Percentiles rank a stretch among this genome's conserved stretches.
Evolutionary conservation across 2,797 vertebrate genomes (phyloP).

Genomic region (Hyperoplus immaculatus): DNA sequence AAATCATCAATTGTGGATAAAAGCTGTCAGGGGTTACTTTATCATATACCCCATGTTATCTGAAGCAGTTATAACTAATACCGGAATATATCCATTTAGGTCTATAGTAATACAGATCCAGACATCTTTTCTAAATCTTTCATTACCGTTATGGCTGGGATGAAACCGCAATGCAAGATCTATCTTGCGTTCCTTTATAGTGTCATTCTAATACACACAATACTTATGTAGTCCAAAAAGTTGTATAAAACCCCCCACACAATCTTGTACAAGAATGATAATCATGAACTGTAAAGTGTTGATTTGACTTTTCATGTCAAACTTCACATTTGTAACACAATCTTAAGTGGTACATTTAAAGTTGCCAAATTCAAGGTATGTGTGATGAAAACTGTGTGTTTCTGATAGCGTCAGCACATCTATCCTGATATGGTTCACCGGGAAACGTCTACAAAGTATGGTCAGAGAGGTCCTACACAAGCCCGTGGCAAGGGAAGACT

Average conservation of each 20-base stretch:
- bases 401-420: neutral
- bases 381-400: constrained; percentile 4
- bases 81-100: neutral
- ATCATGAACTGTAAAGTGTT: neutral
- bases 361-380: constrained; percentile 9
- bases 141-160: neutral
- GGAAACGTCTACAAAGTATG: constrained; percentile 32
- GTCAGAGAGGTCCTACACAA: constrained; percentile 56
- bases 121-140: neutral
- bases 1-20: constrained; percentile 4
- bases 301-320: constrained; percentile 6
- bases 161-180: constrained; percentile 3
- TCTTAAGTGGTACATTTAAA: neutral
- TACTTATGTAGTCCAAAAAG: neutral
- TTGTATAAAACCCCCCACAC: neutral
- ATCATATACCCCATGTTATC: neutral
- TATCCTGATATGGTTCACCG: constrained; percentile 19
- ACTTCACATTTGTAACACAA: neutral
- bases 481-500: constrained; percentile 55
- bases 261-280: neutral
- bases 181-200: neutral
- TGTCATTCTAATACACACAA: neutral
- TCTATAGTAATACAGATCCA: constrained; percentile 4
- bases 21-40: constrained; percentile 16
- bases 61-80: constrained; percentile 8